These are phyloP conservation scores for Marmota flaviventris DNA, from an alignment of 2,113 vertebrate species.

Conservation along the genomic window DNA sequence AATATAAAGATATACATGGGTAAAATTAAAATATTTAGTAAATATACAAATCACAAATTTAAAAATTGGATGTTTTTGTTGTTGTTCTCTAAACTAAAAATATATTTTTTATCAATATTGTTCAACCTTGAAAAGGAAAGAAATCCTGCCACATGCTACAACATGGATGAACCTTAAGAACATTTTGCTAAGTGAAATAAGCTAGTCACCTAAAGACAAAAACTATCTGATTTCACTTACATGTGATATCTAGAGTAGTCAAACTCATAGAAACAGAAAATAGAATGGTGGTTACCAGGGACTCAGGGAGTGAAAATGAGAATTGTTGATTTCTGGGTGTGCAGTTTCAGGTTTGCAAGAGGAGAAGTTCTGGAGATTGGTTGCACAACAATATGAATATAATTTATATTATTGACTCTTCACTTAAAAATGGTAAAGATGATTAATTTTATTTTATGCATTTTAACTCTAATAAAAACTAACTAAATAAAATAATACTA, in stretches of 20 bases:
- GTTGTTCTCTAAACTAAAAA: slow-evolving; percentile 36
- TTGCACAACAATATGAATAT: not conserved
- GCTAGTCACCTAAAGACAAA: not conserved
- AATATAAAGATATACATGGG: not conserved
- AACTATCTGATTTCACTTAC: not conserved
- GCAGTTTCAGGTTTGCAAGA: not conserved
- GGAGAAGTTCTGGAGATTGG: not conserved
- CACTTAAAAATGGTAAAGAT: not conserved
- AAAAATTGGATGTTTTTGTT: not conserved
- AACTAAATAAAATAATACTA: not conserved
- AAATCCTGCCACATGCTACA: not conserved
- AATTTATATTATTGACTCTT: too few relatives aligned
- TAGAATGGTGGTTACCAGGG: not conserved
- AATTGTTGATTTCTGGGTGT: not conserved
- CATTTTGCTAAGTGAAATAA: not conserved
- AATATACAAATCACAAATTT: not conserved
- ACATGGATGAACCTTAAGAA: not conserved
- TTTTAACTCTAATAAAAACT: not conserved
- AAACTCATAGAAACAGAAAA: not conserved
- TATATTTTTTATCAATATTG: not conserved
- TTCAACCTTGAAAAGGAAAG: not conserved
- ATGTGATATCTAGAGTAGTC: not conserved
- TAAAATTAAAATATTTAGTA: slow-evolving; percentile 46
- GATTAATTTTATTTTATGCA: not conserved
- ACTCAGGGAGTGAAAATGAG: too few relatives aligned